A percentile compares a stretch with the other conserved stretches of the same genome.
Conservation (phyloP, 2,113 vertebrate species). For the Origma solitaria region DNA sequence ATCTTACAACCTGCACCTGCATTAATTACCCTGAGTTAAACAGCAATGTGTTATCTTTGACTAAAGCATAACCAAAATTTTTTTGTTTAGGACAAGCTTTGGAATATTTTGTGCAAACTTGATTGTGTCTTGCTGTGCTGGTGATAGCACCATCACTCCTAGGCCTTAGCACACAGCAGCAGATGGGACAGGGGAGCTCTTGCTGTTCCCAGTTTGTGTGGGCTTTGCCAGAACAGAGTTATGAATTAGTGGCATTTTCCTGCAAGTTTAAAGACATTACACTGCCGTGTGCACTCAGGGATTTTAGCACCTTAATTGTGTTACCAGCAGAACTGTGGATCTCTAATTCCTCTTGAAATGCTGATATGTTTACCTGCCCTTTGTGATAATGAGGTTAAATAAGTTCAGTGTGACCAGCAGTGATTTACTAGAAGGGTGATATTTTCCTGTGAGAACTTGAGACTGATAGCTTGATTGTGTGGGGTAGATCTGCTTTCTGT, state of each 20-base stretch:
- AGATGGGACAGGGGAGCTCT: not conserved
- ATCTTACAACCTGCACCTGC: not conserved
- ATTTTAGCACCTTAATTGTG: not conserved
- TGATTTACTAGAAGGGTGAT: not conserved
- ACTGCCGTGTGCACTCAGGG: not conserved
- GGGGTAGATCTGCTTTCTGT: constrained; percentile 11
- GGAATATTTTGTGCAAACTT: not conserved
- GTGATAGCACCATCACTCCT: not conserved
- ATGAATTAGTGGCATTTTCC: not conserved
- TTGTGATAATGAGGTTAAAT: not conserved
- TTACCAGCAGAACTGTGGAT: not conserved
- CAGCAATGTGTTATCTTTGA: not conserved
- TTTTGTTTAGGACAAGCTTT: not conserved
- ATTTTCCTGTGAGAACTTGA: not conserved
- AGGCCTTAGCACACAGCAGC: not conserved
- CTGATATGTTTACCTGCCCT: not conserved
- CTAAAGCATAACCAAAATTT: not conserved
- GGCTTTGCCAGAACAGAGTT: not conserved
- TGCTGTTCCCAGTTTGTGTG: not conserved
- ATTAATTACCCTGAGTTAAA: not conserved
- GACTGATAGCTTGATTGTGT: not conserved
- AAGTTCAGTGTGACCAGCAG: not conserved
- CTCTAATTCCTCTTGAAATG: not conserved
- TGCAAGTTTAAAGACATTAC: not conserved
- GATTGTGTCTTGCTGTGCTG: not conserved